phyloP scores from a whole-genome alignment of 2,888 invertebrate species.

The Eristalis tenax region DNA sequence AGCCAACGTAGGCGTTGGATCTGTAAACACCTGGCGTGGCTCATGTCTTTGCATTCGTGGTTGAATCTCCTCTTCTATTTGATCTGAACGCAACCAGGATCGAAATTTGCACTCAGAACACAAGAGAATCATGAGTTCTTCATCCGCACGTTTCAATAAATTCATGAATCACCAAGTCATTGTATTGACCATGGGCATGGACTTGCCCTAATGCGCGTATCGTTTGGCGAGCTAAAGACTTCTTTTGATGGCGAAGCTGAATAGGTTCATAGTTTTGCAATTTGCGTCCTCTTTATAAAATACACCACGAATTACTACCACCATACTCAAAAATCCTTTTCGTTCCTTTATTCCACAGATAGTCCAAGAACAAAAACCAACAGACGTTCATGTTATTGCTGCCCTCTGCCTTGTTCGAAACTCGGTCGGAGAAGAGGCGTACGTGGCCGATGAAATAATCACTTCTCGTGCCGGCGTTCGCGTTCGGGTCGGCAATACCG shows the following conservation, averaged over 20 bases:
- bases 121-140: too few species aligned
- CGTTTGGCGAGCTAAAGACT: too few species aligned
- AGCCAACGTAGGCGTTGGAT: neutral
- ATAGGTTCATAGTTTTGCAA: too few species aligned
- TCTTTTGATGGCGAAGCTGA: too few species aligned
- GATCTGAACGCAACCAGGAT: too few species aligned
- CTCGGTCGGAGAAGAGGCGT: slow-evolving; percentile 92
- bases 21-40: neutral
- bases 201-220: too few species aligned
- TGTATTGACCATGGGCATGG: too few species aligned
- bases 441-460: slow-evolving; percentile 95
- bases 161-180: too few species aligned
- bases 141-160: too few species aligned
- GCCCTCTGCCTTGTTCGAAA: slow-evolving; percentile 94
- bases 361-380: slow-evolving; percentile 83
- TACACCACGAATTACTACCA: neutral
- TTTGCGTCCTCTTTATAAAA: neutral
- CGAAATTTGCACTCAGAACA: too few species aligned
- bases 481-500: slow-evolving; percentile 95
- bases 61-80: too few species aligned
- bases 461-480: slow-evolving; percentile 91
- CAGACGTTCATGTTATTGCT: slow-evolving; percentile 89
- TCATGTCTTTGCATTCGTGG: neutral
- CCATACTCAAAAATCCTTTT: neutral
- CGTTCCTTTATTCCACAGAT: slow-evolving; percentile 67